These are phyloP conservation scores for Periophthalmodon schlosseri DNA, from an alignment of 2,113 vertebrate species.

Conservation along the genomic window DNA sequence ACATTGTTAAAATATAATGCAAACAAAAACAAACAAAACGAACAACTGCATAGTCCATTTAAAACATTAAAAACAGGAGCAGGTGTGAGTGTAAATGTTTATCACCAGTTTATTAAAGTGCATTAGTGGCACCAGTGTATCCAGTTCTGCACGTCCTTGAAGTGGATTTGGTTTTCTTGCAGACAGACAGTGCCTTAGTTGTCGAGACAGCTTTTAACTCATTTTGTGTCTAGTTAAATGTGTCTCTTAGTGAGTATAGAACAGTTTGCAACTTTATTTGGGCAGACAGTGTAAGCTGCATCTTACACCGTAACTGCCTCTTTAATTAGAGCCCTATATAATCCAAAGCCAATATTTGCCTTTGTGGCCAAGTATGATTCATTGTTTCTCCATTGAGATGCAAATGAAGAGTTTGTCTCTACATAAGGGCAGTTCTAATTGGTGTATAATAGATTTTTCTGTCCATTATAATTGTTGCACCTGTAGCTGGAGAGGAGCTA, in stretches of 20 bases:
- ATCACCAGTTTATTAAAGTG: no score
- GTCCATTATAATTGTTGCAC: slow-evolving; percentile 16
- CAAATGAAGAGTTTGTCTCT: slow-evolving; percentile 10
- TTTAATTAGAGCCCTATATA: neutral
- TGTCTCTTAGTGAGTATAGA: neutral
- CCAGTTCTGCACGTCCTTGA: no score
- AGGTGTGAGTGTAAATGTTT: no score
- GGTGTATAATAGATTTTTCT: slow-evolving; percentile 25
- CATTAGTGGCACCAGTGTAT: no score
- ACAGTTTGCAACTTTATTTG: neutral
- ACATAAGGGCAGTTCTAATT: slow-evolving; percentile 1
- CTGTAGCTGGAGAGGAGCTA: slow-evolving; percentile 10
- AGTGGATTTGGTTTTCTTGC: neutral
- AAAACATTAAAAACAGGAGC: no score
- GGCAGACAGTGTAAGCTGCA: neutral
- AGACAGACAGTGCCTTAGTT: neutral
- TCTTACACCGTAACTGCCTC: neutral
- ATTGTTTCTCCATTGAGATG: neutral
- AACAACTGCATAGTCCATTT: no score
- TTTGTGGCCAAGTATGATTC: slow-evolving; percentile 8
- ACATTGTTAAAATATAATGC: no score
- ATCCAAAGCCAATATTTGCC: slow-evolving; percentile 9
- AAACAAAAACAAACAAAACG: no score
- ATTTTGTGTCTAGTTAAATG: neutral
- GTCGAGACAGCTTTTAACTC: neutral